These are phyloP conservation scores for Ylistrum balloti DNA, from an alignment of 1,140 invertebrate species.

Conservation along the genomic window DNA sequence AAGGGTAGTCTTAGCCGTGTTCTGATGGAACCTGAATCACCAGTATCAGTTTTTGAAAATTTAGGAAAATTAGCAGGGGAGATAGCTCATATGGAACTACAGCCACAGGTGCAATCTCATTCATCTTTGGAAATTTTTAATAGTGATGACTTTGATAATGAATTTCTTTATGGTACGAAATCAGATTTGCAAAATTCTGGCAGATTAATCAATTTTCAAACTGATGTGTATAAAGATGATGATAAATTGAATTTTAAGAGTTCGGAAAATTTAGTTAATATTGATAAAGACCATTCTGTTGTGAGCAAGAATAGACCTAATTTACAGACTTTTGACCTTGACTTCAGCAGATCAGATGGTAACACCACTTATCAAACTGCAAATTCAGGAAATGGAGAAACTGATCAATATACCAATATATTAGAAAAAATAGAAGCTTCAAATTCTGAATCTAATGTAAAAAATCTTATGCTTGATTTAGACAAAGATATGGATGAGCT, in stretches of 20 bases:
- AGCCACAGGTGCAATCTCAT: not conserved
- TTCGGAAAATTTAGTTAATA: not conserved
- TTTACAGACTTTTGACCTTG: not conserved
- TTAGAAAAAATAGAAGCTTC: not conserved
- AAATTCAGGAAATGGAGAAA: not conserved
- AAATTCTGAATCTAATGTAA: not conserved
- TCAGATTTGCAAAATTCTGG: not conserved
- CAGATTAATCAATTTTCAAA: not conserved
- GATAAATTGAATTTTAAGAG: not conserved
- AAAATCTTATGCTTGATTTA: not conserved
- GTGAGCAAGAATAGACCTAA: not conserved
- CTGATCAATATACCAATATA: not conserved
- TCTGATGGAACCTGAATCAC: not conserved
- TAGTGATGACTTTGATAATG: not conserved
- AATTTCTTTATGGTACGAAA: not conserved
- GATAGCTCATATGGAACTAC: not conserved
- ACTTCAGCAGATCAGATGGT: not conserved
- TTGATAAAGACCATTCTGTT: not conserved
- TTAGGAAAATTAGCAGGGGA: not conserved
- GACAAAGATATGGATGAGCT: not conserved
- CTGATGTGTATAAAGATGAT: conserved; percentile 30
- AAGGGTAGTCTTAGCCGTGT: not conserved
- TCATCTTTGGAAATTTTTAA: not conserved
- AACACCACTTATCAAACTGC: not conserved
- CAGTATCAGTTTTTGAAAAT: not conserved